A percentile compares a stretch with the other conserved stretches of the same genome.
Evolutionary conservation across 2,113 vertebrate genomes (phyloP).

Genomic region (Lepisosteus oculatus): DNA sequence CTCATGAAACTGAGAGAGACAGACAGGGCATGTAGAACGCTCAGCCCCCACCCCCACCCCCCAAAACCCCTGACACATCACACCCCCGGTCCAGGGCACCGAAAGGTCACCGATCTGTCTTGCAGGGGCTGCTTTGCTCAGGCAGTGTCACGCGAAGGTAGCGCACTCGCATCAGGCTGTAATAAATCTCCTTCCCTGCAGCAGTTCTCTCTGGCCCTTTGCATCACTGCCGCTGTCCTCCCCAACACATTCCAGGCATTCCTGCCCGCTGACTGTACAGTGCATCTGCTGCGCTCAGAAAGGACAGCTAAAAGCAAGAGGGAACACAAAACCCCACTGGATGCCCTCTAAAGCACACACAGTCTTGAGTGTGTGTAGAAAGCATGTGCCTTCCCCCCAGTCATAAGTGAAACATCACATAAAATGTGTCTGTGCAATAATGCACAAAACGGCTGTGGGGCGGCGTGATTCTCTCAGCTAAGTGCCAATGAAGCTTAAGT

Average conservation of each 20-base stretch:
- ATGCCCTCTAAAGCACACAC: too few species aligned
- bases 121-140: slow-evolving; percentile 6
- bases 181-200: slow-evolving; percentile 48
- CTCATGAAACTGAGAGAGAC: neutral
- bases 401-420: too few species aligned
- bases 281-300: slow-evolving; percentile 39
- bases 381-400: too few species aligned
- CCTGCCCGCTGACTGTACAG: slow-evolving; percentile 43
- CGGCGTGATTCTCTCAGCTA: too few species aligned
- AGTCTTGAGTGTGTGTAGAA: too few species aligned
- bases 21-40: neutral
- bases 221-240: slow-evolving; percentile 19
- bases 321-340: neutral
- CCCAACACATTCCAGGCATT: slow-evolving; percentile 59
- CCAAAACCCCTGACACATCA: neutral
- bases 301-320: slow-evolving; percentile 13
- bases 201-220: slow-evolving; percentile 2
- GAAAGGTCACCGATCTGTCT: slow-evolving; percentile 25
- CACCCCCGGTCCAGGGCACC: slow-evolving; percentile 22
- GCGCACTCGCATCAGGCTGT: slow-evolving; percentile 6
- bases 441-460: too few species aligned
- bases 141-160: slow-evolving; percentile 25
- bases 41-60: too few species aligned
- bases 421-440: too few species aligned
- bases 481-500: too few species aligned